phyloP scores from a whole-genome alignment of 23 tunicate species.

The Styela plicata region DNA sequence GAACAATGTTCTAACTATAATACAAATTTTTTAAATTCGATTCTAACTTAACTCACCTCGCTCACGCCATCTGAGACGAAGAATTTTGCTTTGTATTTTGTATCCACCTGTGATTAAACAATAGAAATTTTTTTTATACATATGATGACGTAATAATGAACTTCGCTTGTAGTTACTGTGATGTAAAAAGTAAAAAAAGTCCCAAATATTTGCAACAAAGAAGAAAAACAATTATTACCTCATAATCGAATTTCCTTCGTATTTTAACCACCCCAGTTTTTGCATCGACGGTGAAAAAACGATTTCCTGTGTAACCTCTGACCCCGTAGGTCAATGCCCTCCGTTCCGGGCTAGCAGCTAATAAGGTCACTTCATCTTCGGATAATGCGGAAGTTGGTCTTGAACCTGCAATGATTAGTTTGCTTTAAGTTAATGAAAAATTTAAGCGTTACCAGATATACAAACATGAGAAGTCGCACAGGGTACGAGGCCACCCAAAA shows the following conservation, averaged over 20 bases:
- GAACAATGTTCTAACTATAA: no score
- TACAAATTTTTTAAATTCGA: no score
- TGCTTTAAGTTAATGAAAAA: not conserved
- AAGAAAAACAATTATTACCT: slow-evolving; percentile 40
- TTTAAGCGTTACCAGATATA: no score
- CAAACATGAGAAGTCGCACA: no score
- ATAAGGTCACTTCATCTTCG: slow-evolving; percentile 23
- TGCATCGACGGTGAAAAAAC: slow-evolving; percentile 60
- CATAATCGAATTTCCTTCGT: slow-evolving; percentile 49
- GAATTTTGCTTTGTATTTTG: slow-evolving; percentile 42
- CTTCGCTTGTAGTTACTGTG: no score
- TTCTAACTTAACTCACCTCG: slow-evolving; percentile 28
- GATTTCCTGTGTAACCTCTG: slow-evolving; percentile 38
- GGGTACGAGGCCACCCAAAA: no score
- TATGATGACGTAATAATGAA: no score
- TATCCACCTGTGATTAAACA: slow-evolving; percentile 35
- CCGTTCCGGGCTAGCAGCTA: slow-evolving; percentile 23
- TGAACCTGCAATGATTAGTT: slow-evolving; percentile 36
- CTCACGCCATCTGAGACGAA: slow-evolving; percentile 34
- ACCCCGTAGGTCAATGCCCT: slow-evolving; percentile 35
- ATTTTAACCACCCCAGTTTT: slow-evolving; percentile 64
- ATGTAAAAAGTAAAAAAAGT: no score
- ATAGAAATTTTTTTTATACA: not conserved
- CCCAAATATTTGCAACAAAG: no score
- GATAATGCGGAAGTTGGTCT: slow-evolving; percentile 24